A percentile compares a stretch with the other conserved stretches of the same genome.
Conservation (phyloP, 2,797 vertebrate species). For the Phalanger gymnotis region DNA sequence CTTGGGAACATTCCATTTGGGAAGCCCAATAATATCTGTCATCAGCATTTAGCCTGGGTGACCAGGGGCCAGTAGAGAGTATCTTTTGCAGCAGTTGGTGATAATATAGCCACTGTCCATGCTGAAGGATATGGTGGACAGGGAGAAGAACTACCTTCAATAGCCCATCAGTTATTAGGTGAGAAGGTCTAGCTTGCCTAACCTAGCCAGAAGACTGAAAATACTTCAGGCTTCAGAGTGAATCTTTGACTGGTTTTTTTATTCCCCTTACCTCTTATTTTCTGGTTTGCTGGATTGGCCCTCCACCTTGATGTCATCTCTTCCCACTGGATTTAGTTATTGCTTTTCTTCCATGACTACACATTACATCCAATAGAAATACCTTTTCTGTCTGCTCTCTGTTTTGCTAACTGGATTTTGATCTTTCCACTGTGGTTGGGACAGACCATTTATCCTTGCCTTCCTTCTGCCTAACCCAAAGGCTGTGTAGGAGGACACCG, state of each 20-base stretch:
- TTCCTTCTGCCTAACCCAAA: not conserved
- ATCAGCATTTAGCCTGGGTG: not conserved
- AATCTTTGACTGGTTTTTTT: not conserved
- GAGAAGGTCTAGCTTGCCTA: not conserved
- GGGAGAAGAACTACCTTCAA: not conserved
- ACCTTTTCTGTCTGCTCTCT: slow-evolving; percentile 31
- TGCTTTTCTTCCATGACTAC: not conserved
- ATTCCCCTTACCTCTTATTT: not conserved
- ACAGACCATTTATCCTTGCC: slow-evolving; percentile 32
- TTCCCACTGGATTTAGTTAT: not conserved
- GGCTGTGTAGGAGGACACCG: slow-evolving; percentile 48
- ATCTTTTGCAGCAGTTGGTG: not conserved
- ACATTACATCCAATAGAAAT: not conserved
- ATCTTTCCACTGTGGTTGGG: not conserved
- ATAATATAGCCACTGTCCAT: not conserved
- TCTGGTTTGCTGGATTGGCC: not conserved
- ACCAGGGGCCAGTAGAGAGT: not conserved
- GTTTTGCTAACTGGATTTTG: not conserved
- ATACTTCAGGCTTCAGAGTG: not conserved
- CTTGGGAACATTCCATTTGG: not conserved
- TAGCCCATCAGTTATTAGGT: not conserved
- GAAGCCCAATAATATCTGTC: not conserved
- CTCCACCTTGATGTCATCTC: not conserved
- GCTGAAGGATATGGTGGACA: not conserved
- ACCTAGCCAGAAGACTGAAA: not conserved